phyloP scores from a whole-genome alignment of 1,140 invertebrate species.

The Macrocentrus cingulum region DNA sequence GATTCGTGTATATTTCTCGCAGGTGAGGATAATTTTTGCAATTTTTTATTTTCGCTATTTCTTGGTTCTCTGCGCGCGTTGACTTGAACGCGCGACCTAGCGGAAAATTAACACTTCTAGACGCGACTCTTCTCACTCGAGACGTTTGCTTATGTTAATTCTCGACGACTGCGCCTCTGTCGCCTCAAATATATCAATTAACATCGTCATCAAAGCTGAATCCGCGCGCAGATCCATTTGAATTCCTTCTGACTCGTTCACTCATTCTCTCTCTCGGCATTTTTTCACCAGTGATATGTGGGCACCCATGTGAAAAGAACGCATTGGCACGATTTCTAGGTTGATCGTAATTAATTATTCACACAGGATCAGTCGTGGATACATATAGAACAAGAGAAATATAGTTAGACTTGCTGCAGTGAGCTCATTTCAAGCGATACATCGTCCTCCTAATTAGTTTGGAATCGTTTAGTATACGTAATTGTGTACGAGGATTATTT shows the following conservation, averaged over 20 bases:
- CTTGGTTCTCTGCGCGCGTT: neutral
- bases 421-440: slow-evolving; percentile 37
- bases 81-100: slow-evolving; percentile 30
- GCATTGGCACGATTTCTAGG: slow-evolving; percentile 2
- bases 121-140: slow-evolving; percentile 23
- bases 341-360: slow-evolving; percentile 20
- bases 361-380: neutral
- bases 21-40: neutral
- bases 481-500: too few species aligned
- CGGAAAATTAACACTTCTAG: slow-evolving; percentile 47
- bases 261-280: neutral
- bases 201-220: slow-evolving; percentile 45
- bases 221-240: slow-evolving; percentile 5
- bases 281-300: slow-evolving; percentile 10
- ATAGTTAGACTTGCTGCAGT: too few species aligned
- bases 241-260: slow-evolving; percentile 6
- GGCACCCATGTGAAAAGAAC: neutral
- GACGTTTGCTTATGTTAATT: slow-evolving; percentile 50
- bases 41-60: neutral
- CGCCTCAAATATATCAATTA: slow-evolving; percentile 52
- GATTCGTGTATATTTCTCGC: neutral
- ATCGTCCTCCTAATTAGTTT: slow-evolving; percentile 45
- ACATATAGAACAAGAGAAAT: neutral
- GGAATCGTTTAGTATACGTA: slow-evolving; percentile 36
- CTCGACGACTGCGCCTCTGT: slow-evolving; percentile 30